These are phyloP conservation scores for Agriotes lineatus DNA, from an alignment of 2,888 invertebrate genomes.

Conservation along the genomic window DNA sequence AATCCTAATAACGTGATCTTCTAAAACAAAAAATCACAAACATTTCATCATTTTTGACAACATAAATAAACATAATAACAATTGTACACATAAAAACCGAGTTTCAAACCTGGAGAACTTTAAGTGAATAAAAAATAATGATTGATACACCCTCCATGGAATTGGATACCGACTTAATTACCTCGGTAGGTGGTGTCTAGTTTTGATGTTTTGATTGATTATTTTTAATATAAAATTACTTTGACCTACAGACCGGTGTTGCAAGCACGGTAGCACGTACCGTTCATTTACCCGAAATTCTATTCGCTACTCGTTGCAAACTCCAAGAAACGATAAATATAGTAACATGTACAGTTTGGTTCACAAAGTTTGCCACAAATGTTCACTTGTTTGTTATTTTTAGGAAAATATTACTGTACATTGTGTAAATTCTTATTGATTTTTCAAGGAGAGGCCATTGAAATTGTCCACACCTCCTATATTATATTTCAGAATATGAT, in stretches of 20 bases:
- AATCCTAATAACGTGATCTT: slow-evolving; percentile 17
- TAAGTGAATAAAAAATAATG: slow-evolving; percentile 40
- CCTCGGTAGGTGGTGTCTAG: slow-evolving; percentile 42
- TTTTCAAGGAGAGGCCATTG: too few species aligned
- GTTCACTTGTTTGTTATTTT: too few species aligned
- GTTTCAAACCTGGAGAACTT: slow-evolving; percentile 18
- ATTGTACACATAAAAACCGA: slow-evolving; percentile 30
- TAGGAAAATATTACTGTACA: too few species aligned
- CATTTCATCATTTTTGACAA: slow-evolving; percentile 40
- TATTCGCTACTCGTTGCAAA: too few species aligned
- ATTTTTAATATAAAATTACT: slow-evolving; percentile 26
- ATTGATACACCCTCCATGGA: slow-evolving; percentile 38
- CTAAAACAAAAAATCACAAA: slow-evolving; percentile 21
- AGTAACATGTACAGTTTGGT: too few species aligned
- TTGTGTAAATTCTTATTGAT: too few species aligned
- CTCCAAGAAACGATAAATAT: too few species aligned
- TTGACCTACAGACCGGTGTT: slow-evolving; percentile 4
- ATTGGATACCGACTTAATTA: slow-evolving; percentile 46
- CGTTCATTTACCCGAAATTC: too few species aligned
- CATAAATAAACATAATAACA: slow-evolving; percentile 38
- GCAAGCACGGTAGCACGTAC: not conserved
- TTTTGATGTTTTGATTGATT: slow-evolving; percentile 44
- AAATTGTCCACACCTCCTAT: too few species aligned
- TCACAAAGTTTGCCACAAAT: too few species aligned
- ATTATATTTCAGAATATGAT: too few species aligned